phyloP scores from a whole-genome alignment of 2,888 invertebrate species.

The Agrenia bidenticulata region DNA sequence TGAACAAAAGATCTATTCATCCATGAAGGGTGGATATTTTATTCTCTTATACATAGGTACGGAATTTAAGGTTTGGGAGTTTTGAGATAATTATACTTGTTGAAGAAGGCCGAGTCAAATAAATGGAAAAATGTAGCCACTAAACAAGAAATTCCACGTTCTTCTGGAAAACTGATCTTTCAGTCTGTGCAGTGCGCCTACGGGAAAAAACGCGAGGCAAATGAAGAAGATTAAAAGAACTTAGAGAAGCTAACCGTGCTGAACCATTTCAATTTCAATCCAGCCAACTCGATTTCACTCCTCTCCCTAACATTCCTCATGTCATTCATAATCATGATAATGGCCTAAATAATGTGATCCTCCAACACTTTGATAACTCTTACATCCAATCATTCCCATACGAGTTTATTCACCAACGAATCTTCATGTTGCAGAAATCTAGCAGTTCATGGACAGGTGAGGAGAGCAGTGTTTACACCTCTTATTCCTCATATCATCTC shows the following conservation, averaged over 20 bases:
- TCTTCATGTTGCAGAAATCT: slow-evolving; percentile 7
- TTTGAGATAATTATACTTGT: slow-evolving; percentile 51
- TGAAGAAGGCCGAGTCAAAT: slow-evolving; percentile 41
- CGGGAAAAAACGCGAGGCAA: slow-evolving; percentile 23
- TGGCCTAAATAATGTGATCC: slow-evolving; percentile 11
- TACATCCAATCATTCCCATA: neutral
- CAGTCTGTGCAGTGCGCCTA: slow-evolving; percentile 7
- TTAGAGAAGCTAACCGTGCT: slow-evolving; percentile 11
- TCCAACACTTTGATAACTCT: neutral
- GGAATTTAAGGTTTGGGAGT: slow-evolving; percentile 43
- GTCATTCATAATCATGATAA: slow-evolving; percentile 16
- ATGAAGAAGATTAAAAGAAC: slow-evolving; percentile 16
- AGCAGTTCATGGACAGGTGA: neutral
- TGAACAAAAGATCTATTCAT: slow-evolving; percentile 51
- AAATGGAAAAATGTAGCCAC: slow-evolving; percentile 43
- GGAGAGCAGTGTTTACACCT: too few relatives aligned
- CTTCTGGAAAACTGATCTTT: slow-evolving; percentile 20
- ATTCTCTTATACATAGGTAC: slow-evolving; percentile 35
- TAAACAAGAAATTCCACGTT: slow-evolving; percentile 45
- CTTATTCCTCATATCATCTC: too few relatives aligned
- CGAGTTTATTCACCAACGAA: slow-evolving; percentile 9
- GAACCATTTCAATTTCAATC: slow-evolving; percentile 24
- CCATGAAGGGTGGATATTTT: slow-evolving; percentile 49
- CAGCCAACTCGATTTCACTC: slow-evolving; percentile 11
- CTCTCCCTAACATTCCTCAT: slow-evolving; percentile 15